Percentiles rank a stretch among this genome's conserved stretches.
These are phyloP conservation scores for Drosophila eugracilis DNA, from an alignment of 1,140 invertebrate genomes.

Conservation along the genomic window DNA sequence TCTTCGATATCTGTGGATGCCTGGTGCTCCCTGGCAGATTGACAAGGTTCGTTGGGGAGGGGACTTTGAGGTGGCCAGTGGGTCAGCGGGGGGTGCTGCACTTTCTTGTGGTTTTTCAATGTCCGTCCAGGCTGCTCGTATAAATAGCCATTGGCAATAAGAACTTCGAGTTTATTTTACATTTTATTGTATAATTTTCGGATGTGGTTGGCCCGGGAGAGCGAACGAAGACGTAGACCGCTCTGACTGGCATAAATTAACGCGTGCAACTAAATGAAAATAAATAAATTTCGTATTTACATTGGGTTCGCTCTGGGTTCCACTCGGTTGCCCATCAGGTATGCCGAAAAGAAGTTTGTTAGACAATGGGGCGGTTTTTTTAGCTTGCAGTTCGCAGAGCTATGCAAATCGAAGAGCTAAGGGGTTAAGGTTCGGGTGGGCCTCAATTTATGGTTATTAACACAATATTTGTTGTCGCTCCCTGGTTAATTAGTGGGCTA, in stretches of 20 bases:
- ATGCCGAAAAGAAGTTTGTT: slow-evolving; percentile 45
- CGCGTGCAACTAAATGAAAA: slow-evolving; percentile 79
- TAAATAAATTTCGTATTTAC: slow-evolving; percentile 78
- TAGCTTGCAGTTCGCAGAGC: no score
- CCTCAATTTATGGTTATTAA: slow-evolving; percentile 73
- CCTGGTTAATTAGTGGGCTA: slow-evolving; percentile 57
- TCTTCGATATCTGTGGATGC: slow-evolving; percentile 17
- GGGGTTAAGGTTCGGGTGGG: slow-evolving; percentile 60
- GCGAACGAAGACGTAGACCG: slow-evolving; percentile 9
- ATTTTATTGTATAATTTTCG: slow-evolving; percentile 84
- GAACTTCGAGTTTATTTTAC: slow-evolving; percentile 71
- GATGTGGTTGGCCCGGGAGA: slow-evolving; percentile 63
- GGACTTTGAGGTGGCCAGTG: slow-evolving; percentile 1
- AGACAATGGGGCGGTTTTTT: slow-evolving; percentile 74
- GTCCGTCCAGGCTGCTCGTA: slow-evolving; percentile 64
- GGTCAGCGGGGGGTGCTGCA: slow-evolving; percentile 42
- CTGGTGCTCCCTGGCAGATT: slow-evolving; percentile 47
- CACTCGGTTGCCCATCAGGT: slow-evolving; percentile 57
- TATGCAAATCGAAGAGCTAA: slow-evolving; percentile 68
- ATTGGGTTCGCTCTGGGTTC: slow-evolving; percentile 54
- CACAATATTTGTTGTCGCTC: slow-evolving; percentile 69
- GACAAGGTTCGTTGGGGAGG: slow-evolving; percentile 43
- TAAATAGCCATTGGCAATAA: slow-evolving; percentile 65
- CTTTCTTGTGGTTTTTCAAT: slow-evolving; percentile 63
- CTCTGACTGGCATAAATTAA: slow-evolving; percentile 70